A percentile compares a stretch with the other conserved stretches of the same genome.
These are phyloP conservation scores for Polymixis flavicincta DNA, from an alignment of 2,888 invertebrate species.

Conservation along the genomic window DNA sequence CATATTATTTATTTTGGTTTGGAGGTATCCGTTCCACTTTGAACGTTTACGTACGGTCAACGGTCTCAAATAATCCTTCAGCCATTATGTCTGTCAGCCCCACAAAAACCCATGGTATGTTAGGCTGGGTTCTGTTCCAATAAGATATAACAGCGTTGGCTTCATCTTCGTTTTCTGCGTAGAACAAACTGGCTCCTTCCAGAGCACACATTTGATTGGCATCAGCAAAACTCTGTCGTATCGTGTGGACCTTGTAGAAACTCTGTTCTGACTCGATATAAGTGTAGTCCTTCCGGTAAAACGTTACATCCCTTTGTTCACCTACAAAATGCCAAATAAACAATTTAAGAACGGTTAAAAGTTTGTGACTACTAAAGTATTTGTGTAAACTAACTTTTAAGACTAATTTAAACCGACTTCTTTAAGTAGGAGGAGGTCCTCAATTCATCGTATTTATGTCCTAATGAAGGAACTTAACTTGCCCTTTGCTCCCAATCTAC, in stretches of 20 bases:
- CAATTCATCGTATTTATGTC: too few species aligned
- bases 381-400: too few species aligned
- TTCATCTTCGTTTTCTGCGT: constrained; percentile 77
- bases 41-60: constrained; percentile 26
- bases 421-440: too few species aligned
- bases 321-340: constrained; percentile 63
- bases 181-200: constrained; percentile 80
- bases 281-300: constrained; percentile 82
- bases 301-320: constrained; percentile 72
- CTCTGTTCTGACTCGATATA: constrained; percentile 73
- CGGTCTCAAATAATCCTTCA: constrained; percentile 34
- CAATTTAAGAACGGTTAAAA: background rate
- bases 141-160: constrained; percentile 67
- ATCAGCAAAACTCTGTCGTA: constrained; percentile 76
- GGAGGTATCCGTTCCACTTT: too few species aligned
- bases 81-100: constrained; percentile 73
- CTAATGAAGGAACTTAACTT: too few species aligned
- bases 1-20: background rate
- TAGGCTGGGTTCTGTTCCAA: constrained; percentile 72
- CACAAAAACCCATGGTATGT: constrained; percentile 66
- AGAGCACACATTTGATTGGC: constrained; percentile 75
- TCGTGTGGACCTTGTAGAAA: constrained; percentile 83
- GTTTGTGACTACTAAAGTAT: background rate
- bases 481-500: too few species aligned
- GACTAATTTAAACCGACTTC: too few species aligned